Percentiles rank a stretch among this genome's conserved stretches.
These are phyloP conservation scores for Taphrorychus bicolor DNA, from an alignment of 2,888 invertebrate genomes.

Conservation along the genomic window DNA sequence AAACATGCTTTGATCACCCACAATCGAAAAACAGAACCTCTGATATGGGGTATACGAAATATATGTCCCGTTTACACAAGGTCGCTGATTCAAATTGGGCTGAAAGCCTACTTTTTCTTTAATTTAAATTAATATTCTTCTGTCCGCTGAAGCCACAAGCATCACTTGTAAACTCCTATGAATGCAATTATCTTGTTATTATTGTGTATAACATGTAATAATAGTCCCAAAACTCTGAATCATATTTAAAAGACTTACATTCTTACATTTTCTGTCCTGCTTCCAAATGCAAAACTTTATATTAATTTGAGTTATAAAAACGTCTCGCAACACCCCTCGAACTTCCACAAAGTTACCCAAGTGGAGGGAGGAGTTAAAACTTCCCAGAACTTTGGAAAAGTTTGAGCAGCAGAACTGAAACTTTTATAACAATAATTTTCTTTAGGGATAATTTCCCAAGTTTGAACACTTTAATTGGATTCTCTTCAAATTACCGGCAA, in stretches of 20 bases:
- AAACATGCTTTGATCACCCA: too few species aligned
- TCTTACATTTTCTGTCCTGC: slow-evolving; percentile 1
- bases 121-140: too few species aligned
- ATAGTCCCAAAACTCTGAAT: too few species aligned
- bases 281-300: slow-evolving; percentile 29
- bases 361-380: slow-evolving; percentile 30
- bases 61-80: too few species aligned
- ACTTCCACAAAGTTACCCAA: slow-evolving; percentile 22
- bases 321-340: slow-evolving; percentile 21
- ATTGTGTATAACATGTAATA: too few species aligned
- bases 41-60: too few species aligned
- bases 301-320: slow-evolving; percentile 31
- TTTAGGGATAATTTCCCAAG: slow-evolving; percentile 47
- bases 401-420: slow-evolving; percentile 43
- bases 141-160: too few species aligned
- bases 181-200: too few species aligned
- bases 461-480: slow-evolving; percentile 50
- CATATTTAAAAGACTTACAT: neutral
- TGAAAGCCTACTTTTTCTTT: too few species aligned
- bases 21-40: too few species aligned
- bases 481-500: slow-evolving; percentile 44
- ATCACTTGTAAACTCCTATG: too few species aligned
- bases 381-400: slow-evolving; percentile 31
- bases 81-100: too few species aligned
- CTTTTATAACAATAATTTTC: slow-evolving; percentile 49